A percentile compares a stretch with the other conserved stretches of the same genome.
Evolutionary conservation across 2,113 vertebrate genomes (phyloP).

Genomic region (Trachemys scripta): DNA sequence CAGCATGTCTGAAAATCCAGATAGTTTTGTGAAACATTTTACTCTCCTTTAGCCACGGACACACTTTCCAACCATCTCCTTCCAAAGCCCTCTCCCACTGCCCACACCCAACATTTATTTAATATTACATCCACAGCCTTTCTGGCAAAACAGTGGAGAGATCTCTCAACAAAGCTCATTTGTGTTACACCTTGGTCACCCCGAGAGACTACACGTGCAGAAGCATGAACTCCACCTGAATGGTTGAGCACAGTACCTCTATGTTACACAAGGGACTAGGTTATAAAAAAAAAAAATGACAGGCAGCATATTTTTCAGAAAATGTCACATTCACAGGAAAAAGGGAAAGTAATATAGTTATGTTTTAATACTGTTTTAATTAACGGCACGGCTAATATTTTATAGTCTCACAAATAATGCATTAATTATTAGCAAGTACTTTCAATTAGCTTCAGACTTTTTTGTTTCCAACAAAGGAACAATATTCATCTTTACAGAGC

Average conservation of each 20-base stretch:
- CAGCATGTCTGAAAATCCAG: background rate
- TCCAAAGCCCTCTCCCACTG: background rate
- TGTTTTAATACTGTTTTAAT: accelerated
- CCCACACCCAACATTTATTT: accelerated
- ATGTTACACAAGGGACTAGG: background rate
- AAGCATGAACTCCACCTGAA: background rate
- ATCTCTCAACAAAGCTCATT: background rate
- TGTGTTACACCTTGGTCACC: background rate
- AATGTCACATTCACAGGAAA: accelerated
- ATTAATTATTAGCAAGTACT: background rate
- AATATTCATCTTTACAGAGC: background rate
- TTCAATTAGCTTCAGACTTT: background rate
- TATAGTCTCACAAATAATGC: background rate
- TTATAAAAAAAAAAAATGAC: background rate
- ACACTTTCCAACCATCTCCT: background rate
- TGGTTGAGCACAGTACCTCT: accelerated
- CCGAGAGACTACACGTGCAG: background rate
- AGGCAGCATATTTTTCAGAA: background rate
- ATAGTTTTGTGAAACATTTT: background rate
- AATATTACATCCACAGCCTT: background rate
- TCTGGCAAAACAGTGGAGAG: background rate
- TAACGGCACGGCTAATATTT: background rate
- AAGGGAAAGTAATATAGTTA: background rate
- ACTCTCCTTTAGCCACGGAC: background rate
- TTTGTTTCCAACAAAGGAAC: background rate